A percentile compares a stretch with the other conserved stretches of the same genome.
phyloP scores from a whole-genome alignment of 2,797 vertebrate genomes.

The Enteromius mattozi region DNA sequence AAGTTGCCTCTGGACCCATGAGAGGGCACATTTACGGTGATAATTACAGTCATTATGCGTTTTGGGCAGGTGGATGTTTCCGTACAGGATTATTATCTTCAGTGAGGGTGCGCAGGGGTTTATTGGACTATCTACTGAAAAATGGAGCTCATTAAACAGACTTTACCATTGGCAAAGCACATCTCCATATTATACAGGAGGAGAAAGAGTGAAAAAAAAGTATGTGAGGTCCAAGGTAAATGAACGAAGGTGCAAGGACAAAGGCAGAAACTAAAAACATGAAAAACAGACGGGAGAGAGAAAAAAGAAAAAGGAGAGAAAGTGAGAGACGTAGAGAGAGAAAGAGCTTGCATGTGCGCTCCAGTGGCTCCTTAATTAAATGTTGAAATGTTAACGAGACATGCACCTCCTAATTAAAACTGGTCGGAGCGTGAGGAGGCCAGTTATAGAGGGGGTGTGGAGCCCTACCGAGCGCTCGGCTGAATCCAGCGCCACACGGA shows the following conservation, averaged over 20 bases:
- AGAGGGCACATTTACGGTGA: conserved; percentile 53
- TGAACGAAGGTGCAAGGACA: conserved; percentile 14
- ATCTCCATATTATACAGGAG: conserved; percentile 45
- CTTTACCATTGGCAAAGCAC: conserved; percentile 51
- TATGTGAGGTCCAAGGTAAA: conserved; percentile 18
- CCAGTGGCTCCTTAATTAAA: conserved; percentile 81
- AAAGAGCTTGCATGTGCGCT: conserved; percentile 65
- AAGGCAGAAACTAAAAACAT: conserved; percentile 23
- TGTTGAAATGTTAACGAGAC: conserved; percentile 85
- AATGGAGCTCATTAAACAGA: conserved; percentile 60
- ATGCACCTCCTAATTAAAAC: conserved; percentile 79
- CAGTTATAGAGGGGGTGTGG: conserved; percentile 59
- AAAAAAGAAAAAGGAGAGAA: conserved; percentile 27
- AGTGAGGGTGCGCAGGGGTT: conserved; percentile 47
- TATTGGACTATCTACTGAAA: conserved; percentile 57
- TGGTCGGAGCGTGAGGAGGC: conserved; percentile 71
- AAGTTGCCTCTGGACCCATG: conserved; percentile 32
- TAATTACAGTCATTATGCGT: conserved; percentile 60
- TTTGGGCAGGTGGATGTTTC: conserved; percentile 49
- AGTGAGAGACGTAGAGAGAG: conserved; percentile 31
- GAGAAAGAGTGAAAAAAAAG: neutral
- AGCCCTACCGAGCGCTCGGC: conserved; percentile 47
- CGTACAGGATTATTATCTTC: conserved; percentile 54
- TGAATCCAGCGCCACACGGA: conserved; percentile 70
- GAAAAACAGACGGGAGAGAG: conserved; percentile 15